Evolutionary conservation across 2,888 invertebrate genomes (phyloP), one percentile per base, ranked within the genome.

Genomic region (Rhagonycha lutea): DNA sequence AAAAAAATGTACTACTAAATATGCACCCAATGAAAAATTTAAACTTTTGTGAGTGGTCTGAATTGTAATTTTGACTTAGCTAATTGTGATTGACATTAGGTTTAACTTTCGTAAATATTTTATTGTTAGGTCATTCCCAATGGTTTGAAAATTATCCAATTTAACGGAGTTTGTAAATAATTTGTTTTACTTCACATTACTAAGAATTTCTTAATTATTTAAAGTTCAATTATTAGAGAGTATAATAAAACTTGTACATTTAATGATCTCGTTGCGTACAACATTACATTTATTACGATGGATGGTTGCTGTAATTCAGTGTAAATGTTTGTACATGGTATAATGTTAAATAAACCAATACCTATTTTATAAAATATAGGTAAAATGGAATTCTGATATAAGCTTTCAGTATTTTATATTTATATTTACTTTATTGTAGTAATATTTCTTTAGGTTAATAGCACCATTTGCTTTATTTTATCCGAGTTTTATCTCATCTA

Each of bases 101-200:
- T 81, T 83, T 81, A 79, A 81, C 79, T 81, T 81, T 82, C 80
- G 81, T 83, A 83, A 82, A 83, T 81, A 83, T 82, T 82, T 81
- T 77, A 75, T 69, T 69, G 70, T 61, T 32, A 62, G 63, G 32
- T 26, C 18, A 29, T 28, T 26, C 74, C 70, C 70, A 68, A 23
- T 32, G 73, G 73, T 73, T 72, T 70, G 72, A 72, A 74, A 70
- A 74, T 74, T 72, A 71, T 74, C 77, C 61, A 70, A 67, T 77
- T 77, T 47, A 26, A n/a, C 47, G n/a, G n/a, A 47, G 47, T 47
- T 47, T 47, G 47, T 47, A 47, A 47, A 47, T 47, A 47, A 47
- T 47, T 5, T 47, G 47, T 47, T 47, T 47, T n/a, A n/a, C n/a
- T 47, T 47, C 47, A n/a, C 47, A 47, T 47, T 47, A 47, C 47